Evolutionary conservation across 2,797 vertebrate species (phyloP).

Genomic region (Gymnoscopelus braueri): DNA sequence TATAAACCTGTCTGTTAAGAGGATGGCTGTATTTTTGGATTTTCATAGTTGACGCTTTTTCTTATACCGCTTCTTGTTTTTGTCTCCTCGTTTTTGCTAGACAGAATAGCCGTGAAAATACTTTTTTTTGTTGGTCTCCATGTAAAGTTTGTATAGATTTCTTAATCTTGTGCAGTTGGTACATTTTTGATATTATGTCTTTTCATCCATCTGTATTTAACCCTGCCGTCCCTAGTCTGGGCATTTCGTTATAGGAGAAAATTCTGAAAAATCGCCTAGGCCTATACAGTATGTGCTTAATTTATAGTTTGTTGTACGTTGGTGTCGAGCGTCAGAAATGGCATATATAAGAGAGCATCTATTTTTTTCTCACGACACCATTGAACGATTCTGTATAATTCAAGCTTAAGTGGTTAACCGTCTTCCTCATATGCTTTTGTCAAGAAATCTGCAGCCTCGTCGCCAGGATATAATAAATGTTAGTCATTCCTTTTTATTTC

Average conservation of each 20-base stretch:
- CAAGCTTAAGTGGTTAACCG: neutral
- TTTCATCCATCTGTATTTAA: conserved; percentile 50
- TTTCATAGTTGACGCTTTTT: conserved; percentile 82
- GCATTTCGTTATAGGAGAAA: no score
- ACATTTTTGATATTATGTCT: conserved; percentile 79
- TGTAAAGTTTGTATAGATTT: conserved; percentile 97
- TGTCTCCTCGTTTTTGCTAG: conserved; percentile 80
- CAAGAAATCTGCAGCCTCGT: conserved; percentile 14
- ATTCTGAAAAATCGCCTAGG: no score
- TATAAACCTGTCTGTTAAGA: conserved; percentile 86
- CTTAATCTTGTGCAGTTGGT: conserved; percentile 91
- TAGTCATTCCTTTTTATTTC: conserved; percentile 59
- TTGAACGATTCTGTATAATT: no score
- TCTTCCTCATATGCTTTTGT: conserved; percentile 54
- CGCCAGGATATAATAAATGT: conserved; percentile 49
- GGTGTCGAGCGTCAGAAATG: no score
- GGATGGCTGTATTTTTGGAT: conserved; percentile 94
- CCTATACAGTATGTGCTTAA: no score
- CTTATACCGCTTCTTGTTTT: conserved; percentile 80
- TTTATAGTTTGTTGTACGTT: no score
- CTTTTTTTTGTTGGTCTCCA: conserved; percentile 82
- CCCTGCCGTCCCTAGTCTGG: no score
- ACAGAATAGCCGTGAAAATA: conserved; percentile 77
- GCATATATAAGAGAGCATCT: no score
- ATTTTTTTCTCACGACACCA: no score